phyloP scores from a whole-genome alignment of 2,888 invertebrate species.

The Lasioglossum pauxillum region DNA sequence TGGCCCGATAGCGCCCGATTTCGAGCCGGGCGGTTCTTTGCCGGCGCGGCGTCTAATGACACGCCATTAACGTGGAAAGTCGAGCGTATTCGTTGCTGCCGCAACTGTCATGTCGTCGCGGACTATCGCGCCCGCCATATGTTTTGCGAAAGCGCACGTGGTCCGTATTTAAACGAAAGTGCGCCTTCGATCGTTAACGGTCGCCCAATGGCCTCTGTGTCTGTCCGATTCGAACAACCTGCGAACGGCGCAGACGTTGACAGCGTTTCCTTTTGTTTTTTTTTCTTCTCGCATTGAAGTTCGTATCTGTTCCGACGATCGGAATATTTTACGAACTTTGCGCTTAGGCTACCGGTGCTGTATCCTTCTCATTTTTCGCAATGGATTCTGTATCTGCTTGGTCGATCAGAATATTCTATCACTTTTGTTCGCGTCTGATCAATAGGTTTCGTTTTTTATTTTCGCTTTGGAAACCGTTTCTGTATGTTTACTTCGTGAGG shows the following conservation, averaged over 20 bases:
- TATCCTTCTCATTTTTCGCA: not conserved
- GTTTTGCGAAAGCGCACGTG: slow-evolving; percentile 18
- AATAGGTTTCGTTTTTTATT: not conserved
- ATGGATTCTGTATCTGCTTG: not conserved
- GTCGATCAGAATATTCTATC: not conserved
- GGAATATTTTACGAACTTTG: not conserved
- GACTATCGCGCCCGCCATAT: slow-evolving; percentile 24
- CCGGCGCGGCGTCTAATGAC: slow-evolving; percentile 6
- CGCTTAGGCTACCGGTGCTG: not conserved
- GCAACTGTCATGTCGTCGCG: slow-evolving; percentile 28
- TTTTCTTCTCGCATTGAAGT: not conserved
- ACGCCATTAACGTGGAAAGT: slow-evolving; percentile 49
- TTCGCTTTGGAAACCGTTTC: not conserved
- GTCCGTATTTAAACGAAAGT: slow-evolving; percentile 44
- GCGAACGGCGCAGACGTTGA: not conserved
- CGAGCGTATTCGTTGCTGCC: slow-evolving; percentile 11
- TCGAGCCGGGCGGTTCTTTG: not conserved
- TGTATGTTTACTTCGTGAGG: not conserved
- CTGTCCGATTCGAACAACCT: not conserved
- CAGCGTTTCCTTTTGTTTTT: not conserved
- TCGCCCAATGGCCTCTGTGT: not conserved
- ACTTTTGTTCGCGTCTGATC: not conserved
- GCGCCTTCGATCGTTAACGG: not conserved
- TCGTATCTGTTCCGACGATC: not conserved
- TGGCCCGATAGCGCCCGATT: not conserved